Percentiles rank a stretch among this genome's conserved stretches.
Evolutionary conservation across 2,888 invertebrate species (phyloP).

Genomic region (Apoderus coryli): DNA sequence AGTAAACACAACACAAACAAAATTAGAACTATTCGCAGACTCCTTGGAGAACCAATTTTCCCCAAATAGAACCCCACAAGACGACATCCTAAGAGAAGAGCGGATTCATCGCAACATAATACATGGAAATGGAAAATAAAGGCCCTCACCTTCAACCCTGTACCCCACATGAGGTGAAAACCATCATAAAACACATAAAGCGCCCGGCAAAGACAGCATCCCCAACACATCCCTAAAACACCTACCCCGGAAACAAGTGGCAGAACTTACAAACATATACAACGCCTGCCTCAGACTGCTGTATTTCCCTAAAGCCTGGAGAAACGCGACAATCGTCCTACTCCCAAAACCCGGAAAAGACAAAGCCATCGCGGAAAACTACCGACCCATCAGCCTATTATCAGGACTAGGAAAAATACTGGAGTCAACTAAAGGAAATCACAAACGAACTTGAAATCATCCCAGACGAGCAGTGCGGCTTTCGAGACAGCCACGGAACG

Average conservation of each 20-base stretch:
- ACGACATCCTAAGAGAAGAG: no score
- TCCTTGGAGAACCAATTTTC: no score
- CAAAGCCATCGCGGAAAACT: not conserved
- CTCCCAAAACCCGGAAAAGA: conserved; percentile 11
- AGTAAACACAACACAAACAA: no score
- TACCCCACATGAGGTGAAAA: no score
- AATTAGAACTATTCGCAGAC: no score
- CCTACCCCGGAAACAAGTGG: conserved; percentile 7
- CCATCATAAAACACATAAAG: conserved; percentile 8
- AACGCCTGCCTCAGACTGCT: conserved; percentile 9
- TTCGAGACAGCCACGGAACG: conserved; percentile 7
- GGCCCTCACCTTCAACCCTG: no score
- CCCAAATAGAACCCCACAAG: no score
- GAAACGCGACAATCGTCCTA: conserved; percentile 10
- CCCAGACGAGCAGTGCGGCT: conserved; percentile 12
- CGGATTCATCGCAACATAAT: no score
- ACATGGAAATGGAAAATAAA: no score
- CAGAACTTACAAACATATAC: conserved; percentile 9
- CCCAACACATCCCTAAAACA: conserved; percentile 4
- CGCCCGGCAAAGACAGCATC: conserved; percentile 10
- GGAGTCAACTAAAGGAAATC: conserved; percentile 4
- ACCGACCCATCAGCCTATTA: conserved; percentile 12
- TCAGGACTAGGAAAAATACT: conserved; percentile 6
- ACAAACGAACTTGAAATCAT: not conserved
- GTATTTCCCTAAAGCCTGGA: conserved; percentile 12